Conservation (phyloP, 1,140 invertebrate species). For the Aphelenchoides fujianensis region DNA sequence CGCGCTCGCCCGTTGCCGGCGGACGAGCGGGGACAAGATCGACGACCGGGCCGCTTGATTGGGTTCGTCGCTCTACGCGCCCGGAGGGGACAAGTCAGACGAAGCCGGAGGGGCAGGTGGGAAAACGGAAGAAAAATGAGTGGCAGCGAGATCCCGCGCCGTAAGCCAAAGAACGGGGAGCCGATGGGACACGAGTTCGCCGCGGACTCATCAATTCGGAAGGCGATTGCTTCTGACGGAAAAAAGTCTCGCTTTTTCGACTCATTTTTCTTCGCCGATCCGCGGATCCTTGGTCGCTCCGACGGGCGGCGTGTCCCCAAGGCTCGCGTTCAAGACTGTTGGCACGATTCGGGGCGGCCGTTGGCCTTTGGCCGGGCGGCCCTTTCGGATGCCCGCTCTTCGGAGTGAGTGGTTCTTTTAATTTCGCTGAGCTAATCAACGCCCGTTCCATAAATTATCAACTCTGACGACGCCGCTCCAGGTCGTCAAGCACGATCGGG, state of each 20-base stretch:
- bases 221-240: slow-evolving; percentile 1
- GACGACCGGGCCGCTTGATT: neutral
- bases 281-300: too few species aligned
- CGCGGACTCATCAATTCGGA: slow-evolving; percentile 1
- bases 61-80: neutral
- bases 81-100: neutral
- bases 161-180: too few species aligned
- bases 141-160: neutral
- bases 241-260: too few species aligned
- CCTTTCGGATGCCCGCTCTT: neutral
- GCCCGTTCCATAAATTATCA: neutral
- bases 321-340: too few species aligned
- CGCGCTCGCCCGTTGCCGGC: neutral
- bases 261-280: too few species aligned
- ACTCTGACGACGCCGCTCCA: neutral
- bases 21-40: neutral
- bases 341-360: neutral
- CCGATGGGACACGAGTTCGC: neutral
- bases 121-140: neutral
- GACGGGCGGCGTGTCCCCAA: too few species aligned
- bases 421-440: neutral
- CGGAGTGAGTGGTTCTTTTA: neutral
- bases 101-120: neutral
- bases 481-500: neutral
- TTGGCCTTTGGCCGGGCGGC: neutral